Conservation (phyloP, 2,113 vertebrate genomes). For the Pleuronectes platessa region DNA sequence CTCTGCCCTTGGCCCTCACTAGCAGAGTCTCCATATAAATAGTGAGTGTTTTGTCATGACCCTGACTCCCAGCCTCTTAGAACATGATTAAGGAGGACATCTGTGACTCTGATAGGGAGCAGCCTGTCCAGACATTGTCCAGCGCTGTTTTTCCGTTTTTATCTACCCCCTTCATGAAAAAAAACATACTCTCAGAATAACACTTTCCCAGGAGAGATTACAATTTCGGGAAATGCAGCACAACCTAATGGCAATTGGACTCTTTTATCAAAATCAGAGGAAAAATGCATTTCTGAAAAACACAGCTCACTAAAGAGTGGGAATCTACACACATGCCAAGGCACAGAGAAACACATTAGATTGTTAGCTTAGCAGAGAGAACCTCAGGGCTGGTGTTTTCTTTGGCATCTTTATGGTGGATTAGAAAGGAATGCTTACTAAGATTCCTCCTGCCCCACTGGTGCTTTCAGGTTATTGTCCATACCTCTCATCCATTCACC, state of each 20-base stretch:
- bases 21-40: constrained; percentile 72
- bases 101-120: constrained; percentile 57
- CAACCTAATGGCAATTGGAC: neutral
- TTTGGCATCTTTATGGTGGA: constrained; percentile 78
- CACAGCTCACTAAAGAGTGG: neutral
- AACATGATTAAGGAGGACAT: constrained; percentile 65
- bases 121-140: constrained; percentile 38
- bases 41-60: constrained; percentile 70
- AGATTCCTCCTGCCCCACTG: constrained; percentile 73
- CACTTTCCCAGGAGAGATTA: neutral
- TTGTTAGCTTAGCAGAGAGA: constrained; percentile 66
- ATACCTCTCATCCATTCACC: constrained; percentile 70
- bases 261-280: constrained; percentile 1
- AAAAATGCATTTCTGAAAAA: constrained; percentile 28
- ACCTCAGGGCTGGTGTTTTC: constrained; percentile 73
- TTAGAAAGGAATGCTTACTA: constrained; percentile 82
- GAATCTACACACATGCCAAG: constrained; percentile 31
- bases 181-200: neutral
- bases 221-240: neutral
- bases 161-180: neutral
- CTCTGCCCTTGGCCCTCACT: constrained; percentile 64
- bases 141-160: constrained; percentile 3
- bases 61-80: constrained; percentile 65
- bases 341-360: constrained; percentile 64
- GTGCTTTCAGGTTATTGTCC: constrained; percentile 76